Evolutionary conservation across 1,140 invertebrate genomes (phyloP).

Genomic region (Diachasma alloeum): DNA sequence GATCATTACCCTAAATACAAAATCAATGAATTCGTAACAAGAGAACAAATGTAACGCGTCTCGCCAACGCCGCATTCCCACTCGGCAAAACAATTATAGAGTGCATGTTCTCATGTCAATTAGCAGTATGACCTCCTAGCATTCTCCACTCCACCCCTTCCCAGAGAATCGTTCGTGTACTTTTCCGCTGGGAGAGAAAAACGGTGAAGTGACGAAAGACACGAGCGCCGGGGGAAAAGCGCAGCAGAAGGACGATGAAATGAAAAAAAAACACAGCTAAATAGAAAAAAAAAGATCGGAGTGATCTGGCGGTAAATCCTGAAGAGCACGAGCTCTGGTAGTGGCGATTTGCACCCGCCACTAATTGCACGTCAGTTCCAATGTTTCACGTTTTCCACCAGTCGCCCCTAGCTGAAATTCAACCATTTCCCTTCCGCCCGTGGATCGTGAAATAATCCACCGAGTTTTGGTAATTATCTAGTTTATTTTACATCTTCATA

Average conservation of each 20-base stretch:
- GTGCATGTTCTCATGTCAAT: neutral
- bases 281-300: neutral
- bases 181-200: neutral
- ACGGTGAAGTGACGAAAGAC: neutral
- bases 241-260: neutral
- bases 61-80: too few relatives aligned
- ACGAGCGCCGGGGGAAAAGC: neutral
- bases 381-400: conserved; percentile 35
- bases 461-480: neutral
- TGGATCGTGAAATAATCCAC: neutral
- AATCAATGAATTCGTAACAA: too few relatives aligned
- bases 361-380: conserved; percentile 36
- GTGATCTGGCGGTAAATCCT: conserved; percentile 26
- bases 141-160: neutral
- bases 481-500: too few relatives aligned
- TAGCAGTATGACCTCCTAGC: neutral
- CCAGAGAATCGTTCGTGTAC: neutral
- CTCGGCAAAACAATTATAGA: neutral
- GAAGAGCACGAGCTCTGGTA: conserved; percentile 21
- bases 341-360: conserved; percentile 33
- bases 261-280: neutral
- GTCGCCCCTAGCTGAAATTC: conserved; percentile 12
- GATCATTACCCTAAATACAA: too few relatives aligned
- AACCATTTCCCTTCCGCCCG: neutral
- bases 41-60: too few relatives aligned